phyloP scores from a whole-genome alignment of 2,797 vertebrate genomes.

The Hoplostethus atlanticus region DNA sequence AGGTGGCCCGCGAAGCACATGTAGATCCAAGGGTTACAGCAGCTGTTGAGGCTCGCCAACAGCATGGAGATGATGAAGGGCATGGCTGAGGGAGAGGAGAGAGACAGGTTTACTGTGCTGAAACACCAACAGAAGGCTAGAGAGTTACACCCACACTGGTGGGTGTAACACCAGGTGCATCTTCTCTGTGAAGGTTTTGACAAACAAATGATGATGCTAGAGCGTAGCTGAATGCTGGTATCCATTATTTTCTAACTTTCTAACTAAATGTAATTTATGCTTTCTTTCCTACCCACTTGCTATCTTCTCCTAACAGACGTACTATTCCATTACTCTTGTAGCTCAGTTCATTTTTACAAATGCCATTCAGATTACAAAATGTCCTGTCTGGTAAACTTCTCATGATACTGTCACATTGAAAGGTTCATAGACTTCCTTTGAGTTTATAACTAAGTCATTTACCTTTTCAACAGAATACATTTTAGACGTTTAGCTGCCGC shows the following conservation, averaged over 20 bases:
- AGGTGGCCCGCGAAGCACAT: constrained; percentile 97
- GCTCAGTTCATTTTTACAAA: background rate
- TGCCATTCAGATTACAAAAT: background rate
- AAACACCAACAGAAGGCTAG: background rate
- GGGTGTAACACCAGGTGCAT: background rate
- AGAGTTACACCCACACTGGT: background rate
- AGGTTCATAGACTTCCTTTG: too few relatives aligned
- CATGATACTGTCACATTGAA: too few relatives aligned
- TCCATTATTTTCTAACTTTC: background rate
- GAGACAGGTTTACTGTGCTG: constrained; percentile 15
- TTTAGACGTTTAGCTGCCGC: too few relatives aligned
- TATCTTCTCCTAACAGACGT: too few relatives aligned
- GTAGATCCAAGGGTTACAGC: constrained; percentile 99
- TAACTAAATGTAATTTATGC: background rate
- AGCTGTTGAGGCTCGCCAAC: constrained; percentile 98
- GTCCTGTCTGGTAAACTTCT: background rate
- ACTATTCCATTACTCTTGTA: background rate
- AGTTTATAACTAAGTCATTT: too few relatives aligned
- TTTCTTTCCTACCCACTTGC: background rate
- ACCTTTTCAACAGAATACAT: too few relatives aligned
- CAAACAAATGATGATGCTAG: background rate
- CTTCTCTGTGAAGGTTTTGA: background rate
- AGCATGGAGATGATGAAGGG: constrained; percentile 95
- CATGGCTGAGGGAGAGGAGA: constrained; percentile 79
- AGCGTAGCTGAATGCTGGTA: background rate